phyloP scores from a whole-genome alignment of 2,888 invertebrate genomes.

The Drosophila sordidula region DNA sequence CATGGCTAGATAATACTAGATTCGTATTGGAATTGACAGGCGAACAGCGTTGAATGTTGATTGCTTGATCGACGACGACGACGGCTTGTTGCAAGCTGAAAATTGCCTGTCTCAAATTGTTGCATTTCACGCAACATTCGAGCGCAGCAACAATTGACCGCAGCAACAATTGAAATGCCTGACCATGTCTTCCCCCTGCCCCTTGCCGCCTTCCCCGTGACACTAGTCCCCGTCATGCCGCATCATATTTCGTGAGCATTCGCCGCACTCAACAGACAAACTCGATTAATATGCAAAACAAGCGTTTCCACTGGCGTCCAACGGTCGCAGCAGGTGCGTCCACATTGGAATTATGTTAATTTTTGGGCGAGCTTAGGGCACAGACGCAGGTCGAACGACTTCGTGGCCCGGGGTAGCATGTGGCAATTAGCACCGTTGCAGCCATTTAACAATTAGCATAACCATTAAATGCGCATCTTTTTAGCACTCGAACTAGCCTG shows the following conservation, averaged over 20 bases:
- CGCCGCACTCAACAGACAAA: slow-evolving; percentile 29
- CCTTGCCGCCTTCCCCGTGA: not conserved
- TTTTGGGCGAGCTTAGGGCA: slow-evolving; percentile 3
- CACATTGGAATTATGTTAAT: slow-evolving; percentile 54
- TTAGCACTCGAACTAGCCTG: not conserved
- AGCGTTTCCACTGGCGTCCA: slow-evolving; percentile 12
- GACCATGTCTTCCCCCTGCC: slow-evolving; percentile 6
- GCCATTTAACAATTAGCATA: slow-evolving; percentile 42
- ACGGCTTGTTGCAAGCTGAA: slow-evolving; percentile 38
- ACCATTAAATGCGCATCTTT: slow-evolving; percentile 12
- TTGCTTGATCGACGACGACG: slow-evolving; percentile 25
- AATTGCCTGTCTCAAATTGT: slow-evolving; percentile 73
- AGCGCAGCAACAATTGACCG: slow-evolving; percentile 11
- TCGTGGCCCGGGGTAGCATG: slow-evolving; percentile 42
- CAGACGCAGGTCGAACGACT: not conserved
- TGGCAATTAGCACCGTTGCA: slow-evolving; percentile 65
- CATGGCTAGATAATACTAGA: slow-evolving; percentile 47
- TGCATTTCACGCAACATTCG: slow-evolving; percentile 72
- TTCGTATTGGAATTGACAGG: slow-evolving; percentile 61
- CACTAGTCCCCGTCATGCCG: slow-evolving; percentile 9
- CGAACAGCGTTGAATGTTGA: slow-evolving; percentile 45
- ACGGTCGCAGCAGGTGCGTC: slow-evolving; percentile 55
- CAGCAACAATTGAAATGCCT: slow-evolving; percentile 69
- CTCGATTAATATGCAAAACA: slow-evolving; percentile 72
- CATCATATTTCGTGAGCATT: slow-evolving; percentile 40